Conservation (phyloP, 1,140 invertebrate genomes). For the Apolygus lucorum region DNA sequence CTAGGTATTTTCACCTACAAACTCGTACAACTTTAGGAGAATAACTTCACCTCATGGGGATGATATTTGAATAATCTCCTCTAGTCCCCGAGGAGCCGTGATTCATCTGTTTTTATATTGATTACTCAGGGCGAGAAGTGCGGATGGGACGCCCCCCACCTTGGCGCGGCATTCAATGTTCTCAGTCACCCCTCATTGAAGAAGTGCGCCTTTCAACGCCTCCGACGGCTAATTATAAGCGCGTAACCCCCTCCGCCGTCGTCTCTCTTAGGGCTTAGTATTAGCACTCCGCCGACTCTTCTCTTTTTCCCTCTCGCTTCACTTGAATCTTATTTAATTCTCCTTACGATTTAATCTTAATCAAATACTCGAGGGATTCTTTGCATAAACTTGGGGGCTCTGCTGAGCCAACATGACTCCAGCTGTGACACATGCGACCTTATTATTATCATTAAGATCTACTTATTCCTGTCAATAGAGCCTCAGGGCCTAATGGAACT, state of each 20-base stretch:
- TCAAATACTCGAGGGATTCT: neutral
- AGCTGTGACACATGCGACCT: too few relatives aligned
- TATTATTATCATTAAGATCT: too few relatives aligned
- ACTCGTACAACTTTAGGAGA: too few relatives aligned
- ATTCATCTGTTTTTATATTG: conserved; percentile 14
- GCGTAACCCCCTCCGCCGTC: neutral
- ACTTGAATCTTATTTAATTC: neutral
- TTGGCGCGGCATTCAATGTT: conserved; percentile 8
- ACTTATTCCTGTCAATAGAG: too few relatives aligned
- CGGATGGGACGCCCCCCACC: conserved; percentile 10
- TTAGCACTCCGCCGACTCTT: conserved; percentile 6
- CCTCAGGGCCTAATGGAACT: too few relatives aligned
- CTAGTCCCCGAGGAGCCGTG: neutral
- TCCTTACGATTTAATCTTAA: neutral
- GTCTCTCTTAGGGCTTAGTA: conserved; percentile 9
- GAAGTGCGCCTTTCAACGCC: conserved; percentile 16
- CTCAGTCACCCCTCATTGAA: conserved; percentile 10
- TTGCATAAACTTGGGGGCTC: too few relatives aligned
- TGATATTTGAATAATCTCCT: too few relatives aligned
- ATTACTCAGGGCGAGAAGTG: neutral
- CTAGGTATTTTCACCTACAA: too few relatives aligned
- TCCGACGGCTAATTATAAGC: conserved; percentile 9
- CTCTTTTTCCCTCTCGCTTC: conserved; percentile 5
- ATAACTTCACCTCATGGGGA: too few relatives aligned
- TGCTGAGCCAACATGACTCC: too few relatives aligned